Base-by-base conservation (phyloP, 2,797 vertebrate genomes). In the Phataginus tetradactyla region DNA sequence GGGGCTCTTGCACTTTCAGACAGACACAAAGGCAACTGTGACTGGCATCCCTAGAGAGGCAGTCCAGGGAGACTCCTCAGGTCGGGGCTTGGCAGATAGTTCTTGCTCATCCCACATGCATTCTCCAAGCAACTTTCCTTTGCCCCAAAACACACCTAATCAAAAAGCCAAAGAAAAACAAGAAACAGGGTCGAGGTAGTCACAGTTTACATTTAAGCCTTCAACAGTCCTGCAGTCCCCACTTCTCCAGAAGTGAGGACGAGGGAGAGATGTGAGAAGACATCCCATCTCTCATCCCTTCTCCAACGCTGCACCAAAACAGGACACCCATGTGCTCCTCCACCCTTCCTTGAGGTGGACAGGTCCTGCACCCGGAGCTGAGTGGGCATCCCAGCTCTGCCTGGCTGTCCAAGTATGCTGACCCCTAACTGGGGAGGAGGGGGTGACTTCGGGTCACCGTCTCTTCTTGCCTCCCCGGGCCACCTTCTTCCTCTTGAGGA, bases 401-500 rank as follows among this genome's bases (percentile, higher is more conserved):
- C 63, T 18, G 64, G 66, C 66, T 93, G 71, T 91, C 72, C 86
- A 32, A 74, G 78, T 57, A n/a, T 80, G 79, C 80, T 88, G 91
- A 94, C 49, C 75, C 90, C 86, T 79, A 63, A 63, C 53, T 27
- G 51, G 53, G 34, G 72, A 79, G 87, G 59, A 69, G 18, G 42
- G 32, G 51, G 20, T 12, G 0, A 61, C 61, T 59, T 61, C 34
- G 0, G 51, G 95, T 99, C 99, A 99, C 98, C 99, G 99, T 97
- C 98, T 99, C 74, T 98, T 99, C 98, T 98, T 99, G 98, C 98
- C 98, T 97, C 98, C 98, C 95, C 99, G 99, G 91, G 99, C 97
- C 66, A 98, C 98, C 98, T 99, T 99, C 98, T 99, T 99, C 97
- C 99, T 98, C 98, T 99, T 99, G 20, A 99, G 98, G 86, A 99